These are phyloP conservation scores for Athene noctua DNA, from an alignment of 2,113 vertebrate species.

Conservation along the genomic window DNA sequence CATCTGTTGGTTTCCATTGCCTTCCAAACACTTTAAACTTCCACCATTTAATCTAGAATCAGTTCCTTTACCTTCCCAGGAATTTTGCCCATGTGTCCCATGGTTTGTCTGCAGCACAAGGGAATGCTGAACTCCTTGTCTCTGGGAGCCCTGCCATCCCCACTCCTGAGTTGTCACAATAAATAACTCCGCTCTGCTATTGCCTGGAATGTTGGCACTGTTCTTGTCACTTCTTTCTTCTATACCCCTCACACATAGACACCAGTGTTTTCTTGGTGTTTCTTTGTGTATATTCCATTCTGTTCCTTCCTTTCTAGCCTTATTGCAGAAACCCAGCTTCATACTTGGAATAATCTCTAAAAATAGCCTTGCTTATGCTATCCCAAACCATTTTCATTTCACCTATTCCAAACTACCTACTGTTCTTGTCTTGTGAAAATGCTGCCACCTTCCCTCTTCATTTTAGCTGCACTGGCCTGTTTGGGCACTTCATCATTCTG, in stretches of 20 bases:
- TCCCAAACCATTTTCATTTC: background rate
- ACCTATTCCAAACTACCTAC: background rate
- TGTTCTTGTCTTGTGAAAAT: background rate
- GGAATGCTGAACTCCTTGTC: background rate
- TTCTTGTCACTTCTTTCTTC: background rate
- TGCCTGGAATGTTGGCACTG: background rate
- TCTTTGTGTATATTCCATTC: background rate
- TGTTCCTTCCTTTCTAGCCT: background rate
- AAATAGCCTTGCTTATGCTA: background rate
- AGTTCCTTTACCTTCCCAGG: background rate
- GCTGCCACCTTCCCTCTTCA: background rate
- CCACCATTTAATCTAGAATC: background rate
- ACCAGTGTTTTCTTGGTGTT: background rate
- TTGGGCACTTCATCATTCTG: fast-evolving
- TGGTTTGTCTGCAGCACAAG: background rate
- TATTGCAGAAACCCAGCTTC: background rate
- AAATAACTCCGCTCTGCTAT: background rate
- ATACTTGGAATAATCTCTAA: conserved; percentile 1
- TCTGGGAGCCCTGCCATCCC: background rate
- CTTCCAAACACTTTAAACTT: background rate
- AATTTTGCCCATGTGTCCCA: background rate
- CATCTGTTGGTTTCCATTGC: background rate
- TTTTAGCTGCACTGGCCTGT: background rate
- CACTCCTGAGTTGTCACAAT: background rate
- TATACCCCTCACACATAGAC: background rate